Percentiles rank a stretch among this genome's conserved stretches.
Evolutionary conservation across 2,113 vertebrate species (phyloP).

Genomic region (Cottus gobio): DNA sequence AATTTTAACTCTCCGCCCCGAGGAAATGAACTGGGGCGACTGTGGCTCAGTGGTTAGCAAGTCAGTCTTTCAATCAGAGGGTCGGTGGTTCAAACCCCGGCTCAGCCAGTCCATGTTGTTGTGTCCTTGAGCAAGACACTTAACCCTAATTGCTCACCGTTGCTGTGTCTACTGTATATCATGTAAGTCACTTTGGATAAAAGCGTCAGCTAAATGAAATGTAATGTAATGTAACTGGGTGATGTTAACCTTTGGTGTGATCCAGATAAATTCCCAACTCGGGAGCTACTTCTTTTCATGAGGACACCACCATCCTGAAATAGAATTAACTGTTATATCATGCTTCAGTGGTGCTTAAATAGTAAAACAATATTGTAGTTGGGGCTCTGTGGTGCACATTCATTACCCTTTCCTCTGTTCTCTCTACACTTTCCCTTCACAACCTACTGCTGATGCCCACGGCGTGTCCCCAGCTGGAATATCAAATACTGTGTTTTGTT

Average conservation of each 20-base stretch:
- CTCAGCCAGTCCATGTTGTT: no score
- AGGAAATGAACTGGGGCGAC: conserved; percentile 61
- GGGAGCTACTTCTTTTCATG: conserved; percentile 30
- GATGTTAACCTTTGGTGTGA: conserved; percentile 69
- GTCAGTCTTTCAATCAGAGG: no score
- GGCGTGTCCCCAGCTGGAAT: conserved; percentile 18
- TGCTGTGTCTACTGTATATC: no score
- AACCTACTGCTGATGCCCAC: conserved; percentile 19
- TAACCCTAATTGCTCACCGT: no score
- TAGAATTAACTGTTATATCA: conserved; percentile 38
- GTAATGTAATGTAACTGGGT: no score
- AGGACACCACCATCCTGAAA: conserved; percentile 42
- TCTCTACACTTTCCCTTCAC: conserved; percentile 28
- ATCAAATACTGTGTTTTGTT: conserved; percentile 53
- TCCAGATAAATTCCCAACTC: conserved; percentile 61
- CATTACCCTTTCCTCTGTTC: conserved; percentile 8
- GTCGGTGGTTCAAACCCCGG: no score
- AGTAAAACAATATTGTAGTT: conserved; percentile 33
- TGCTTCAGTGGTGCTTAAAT: conserved; percentile 40
- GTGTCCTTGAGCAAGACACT: no score
- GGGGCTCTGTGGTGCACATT: conserved; percentile 5
- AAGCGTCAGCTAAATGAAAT: no score
- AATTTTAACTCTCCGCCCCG: conserved; percentile 54
- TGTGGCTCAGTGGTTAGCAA: no score
- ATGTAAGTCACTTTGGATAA: no score